phyloP scores from a whole-genome alignment of 2,888 invertebrate genomes.

The Eupithecia exiguata region DNA sequence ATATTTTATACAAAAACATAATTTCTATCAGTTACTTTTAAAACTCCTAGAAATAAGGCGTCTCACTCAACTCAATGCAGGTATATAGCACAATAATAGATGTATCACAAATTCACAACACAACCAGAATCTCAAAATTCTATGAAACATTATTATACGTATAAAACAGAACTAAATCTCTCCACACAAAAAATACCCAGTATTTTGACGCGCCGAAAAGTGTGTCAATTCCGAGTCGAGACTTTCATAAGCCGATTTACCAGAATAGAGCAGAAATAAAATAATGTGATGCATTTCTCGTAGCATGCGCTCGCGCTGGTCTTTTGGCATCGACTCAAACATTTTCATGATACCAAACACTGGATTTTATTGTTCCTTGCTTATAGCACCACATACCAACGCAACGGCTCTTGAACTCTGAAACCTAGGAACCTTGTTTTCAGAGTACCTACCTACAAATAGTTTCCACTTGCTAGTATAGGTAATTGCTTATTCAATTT shows the following conservation, averaged over 20 bases:
- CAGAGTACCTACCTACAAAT: not conserved
- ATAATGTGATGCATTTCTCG: slow-evolving; percentile 39
- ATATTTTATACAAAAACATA: not conserved
- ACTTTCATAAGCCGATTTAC: slow-evolving; percentile 7
- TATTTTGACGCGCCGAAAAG: slow-evolving; percentile 1
- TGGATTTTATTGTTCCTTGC: slow-evolving; percentile 4
- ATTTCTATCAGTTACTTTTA: not conserved
- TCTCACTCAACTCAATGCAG: not conserved
- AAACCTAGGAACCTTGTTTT: not conserved
- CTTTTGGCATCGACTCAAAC: slow-evolving; percentile 38
- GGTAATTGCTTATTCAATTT: not conserved
- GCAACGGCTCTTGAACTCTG: not conserved
- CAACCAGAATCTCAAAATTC: not conserved
- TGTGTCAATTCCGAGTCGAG: slow-evolving; percentile 8
- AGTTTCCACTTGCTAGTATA: not conserved
- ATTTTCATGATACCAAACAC: slow-evolving; percentile 16
- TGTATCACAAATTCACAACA: not conserved
- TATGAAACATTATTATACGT: not conserved
- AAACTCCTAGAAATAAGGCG: too few species aligned
- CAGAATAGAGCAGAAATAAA: slow-evolving; percentile 35
- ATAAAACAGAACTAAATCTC: not conserved
- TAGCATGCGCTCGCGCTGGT: slow-evolving; percentile 23
- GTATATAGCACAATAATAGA: too few species aligned
- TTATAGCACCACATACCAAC: not conserved
- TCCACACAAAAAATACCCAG: not conserved